Evolutionary conservation across 2,797 vertebrate genomes (phyloP).

Genomic region (Orestias chungarensis): DNA sequence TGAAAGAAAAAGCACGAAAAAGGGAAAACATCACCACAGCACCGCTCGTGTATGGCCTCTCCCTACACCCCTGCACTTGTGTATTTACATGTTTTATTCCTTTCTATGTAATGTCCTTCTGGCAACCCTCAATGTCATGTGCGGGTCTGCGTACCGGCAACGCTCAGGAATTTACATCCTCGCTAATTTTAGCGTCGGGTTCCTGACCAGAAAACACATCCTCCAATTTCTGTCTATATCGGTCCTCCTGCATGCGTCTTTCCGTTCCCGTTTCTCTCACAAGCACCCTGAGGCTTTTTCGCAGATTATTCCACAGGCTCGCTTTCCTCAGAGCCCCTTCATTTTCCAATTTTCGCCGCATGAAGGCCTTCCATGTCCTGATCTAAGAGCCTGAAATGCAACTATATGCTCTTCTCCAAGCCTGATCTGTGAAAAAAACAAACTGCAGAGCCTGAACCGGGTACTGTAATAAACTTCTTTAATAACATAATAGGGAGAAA

Average conservation of each 20-base stretch:
- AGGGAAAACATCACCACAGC: constrained; percentile 60
- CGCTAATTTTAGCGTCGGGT: constrained; percentile 84
- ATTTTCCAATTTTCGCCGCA: constrained; percentile 51
- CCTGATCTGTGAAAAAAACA: constrained; percentile 52
- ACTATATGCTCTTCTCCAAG: constrained; percentile 37
- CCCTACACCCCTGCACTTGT: constrained; percentile 60
- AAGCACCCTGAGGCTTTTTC: constrained; percentile 38
- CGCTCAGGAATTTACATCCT: constrained; percentile 82
- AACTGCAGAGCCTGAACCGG: constrained; percentile 28
- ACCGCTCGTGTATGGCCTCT: constrained; percentile 70
- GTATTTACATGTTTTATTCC: constrained; percentile 27
- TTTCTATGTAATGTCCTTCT: constrained; percentile 64
- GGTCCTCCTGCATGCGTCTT: constrained; percentile 69
- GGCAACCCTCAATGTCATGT: constrained; percentile 65
- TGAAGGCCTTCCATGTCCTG: constrained; percentile 16
- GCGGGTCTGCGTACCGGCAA: constrained; percentile 65
- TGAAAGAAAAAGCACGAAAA: constrained; percentile 57
- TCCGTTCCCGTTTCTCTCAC: constrained; percentile 44
- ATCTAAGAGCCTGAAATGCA: constrained; percentile 43
- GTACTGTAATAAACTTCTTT: constrained; percentile 39
- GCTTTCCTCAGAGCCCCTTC: constrained; percentile 38
- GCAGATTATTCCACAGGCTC: constrained; percentile 41
- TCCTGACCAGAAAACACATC: constrained; percentile 86
- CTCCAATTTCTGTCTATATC: constrained; percentile 84
- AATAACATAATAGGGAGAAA: constrained; percentile 46